Evolutionary conservation across 2,113 vertebrate genomes (phyloP).

Genomic region (Anguilla rostrata): DNA sequence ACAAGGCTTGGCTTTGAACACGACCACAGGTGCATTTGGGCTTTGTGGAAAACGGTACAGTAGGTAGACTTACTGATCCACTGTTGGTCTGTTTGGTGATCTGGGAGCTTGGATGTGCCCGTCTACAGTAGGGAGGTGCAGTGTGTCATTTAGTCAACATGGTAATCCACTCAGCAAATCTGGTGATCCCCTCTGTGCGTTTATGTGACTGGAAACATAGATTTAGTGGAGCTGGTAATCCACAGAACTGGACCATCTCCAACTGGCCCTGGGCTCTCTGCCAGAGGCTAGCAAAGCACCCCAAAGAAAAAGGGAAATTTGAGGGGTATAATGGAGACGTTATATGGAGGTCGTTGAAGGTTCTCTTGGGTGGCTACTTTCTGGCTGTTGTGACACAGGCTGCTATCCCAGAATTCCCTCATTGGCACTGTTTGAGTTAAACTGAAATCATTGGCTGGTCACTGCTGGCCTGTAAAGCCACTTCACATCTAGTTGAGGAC

Average conservation of each 20-base stretch:
- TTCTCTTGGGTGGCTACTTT: background rate
- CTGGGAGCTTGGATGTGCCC: too few species aligned
- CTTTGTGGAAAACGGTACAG: background rate
- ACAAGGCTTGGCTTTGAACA: background rate
- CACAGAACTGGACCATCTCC: background rate
- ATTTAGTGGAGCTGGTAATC: background rate
- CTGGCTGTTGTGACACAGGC: constrained; percentile 5
- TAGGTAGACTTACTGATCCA: background rate
- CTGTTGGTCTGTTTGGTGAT: background rate
- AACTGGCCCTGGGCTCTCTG: background rate
- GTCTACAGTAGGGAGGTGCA: background rate
- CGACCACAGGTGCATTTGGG: background rate
- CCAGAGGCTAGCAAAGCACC: background rate
- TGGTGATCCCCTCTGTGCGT: background rate
- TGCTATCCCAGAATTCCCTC: constrained; percentile 34
- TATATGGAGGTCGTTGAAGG: background rate
- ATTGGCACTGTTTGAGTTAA: constrained; percentile 58
- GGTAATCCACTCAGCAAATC: background rate
- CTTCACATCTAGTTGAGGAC: constrained; percentile 65
- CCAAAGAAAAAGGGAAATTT: background rate
- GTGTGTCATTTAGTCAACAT: background rate
- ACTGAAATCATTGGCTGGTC: constrained; percentile 66
- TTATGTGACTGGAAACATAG: background rate
- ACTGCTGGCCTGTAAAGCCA: constrained; percentile 66
- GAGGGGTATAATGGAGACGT: background rate